phyloP scores from a whole-genome alignment of 2,888 invertebrate species.

The Epinotia nisella region DNA sequence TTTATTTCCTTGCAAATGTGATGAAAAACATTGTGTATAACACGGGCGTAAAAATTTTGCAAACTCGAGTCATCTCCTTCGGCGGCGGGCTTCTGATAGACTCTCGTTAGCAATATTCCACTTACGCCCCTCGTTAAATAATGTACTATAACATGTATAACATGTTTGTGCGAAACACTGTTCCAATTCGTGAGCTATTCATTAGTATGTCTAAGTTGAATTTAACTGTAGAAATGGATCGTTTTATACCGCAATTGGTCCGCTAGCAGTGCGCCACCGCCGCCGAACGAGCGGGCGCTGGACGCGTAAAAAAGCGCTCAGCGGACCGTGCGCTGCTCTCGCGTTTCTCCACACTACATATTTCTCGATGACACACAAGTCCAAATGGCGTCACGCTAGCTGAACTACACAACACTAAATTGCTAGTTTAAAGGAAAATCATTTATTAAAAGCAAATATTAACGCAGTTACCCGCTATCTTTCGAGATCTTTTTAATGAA shows the following conservation, averaged over 20 bases:
- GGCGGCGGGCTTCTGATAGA: too few relatives aligned
- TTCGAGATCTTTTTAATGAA: constrained; percentile 38
- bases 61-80: too few relatives aligned
- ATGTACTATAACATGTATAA: too few relatives aligned
- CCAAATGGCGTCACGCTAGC: constrained; percentile 73
- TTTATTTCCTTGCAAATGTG: too few relatives aligned
- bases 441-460: constrained; percentile 40
- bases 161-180: not conserved
- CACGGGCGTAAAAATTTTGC: too few relatives aligned
- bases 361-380: constrained; percentile 75
- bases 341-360: constrained; percentile 81
- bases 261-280: constrained; percentile 42
- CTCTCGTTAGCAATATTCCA: too few relatives aligned
- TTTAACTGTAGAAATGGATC: not conserved
- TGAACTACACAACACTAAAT: constrained; percentile 53
- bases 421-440: constrained; percentile 47
- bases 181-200: not conserved
- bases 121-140: too few relatives aligned
- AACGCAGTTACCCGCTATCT: constrained; percentile 23
- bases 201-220: too few relatives aligned
- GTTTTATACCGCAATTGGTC: not conserved
- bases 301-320: constrained; percentile 68
- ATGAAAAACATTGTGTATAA: too few relatives aligned
- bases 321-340: constrained; percentile 72
- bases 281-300: constrained; percentile 49